Percentiles rank a stretch among this genome's conserved stretches.
Conservation (phyloP, 1,140 invertebrate genomes). For the Teleopsis dalmanni region DNA sequence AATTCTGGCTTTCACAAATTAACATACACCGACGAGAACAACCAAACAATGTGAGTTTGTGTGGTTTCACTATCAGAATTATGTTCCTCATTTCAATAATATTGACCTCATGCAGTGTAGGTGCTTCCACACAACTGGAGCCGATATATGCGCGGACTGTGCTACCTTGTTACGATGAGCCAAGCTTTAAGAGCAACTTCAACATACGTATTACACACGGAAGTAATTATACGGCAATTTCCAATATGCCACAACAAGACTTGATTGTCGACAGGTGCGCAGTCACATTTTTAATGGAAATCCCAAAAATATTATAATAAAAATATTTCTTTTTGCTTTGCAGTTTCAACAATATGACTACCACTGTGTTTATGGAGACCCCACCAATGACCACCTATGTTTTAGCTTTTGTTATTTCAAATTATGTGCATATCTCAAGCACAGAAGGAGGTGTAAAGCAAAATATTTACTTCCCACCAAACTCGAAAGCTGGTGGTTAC, state of each 20-base stretch:
- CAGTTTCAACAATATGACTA: slow-evolving; percentile 21
- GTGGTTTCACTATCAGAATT: too few species aligned
- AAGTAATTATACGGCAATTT: slow-evolving; percentile 47
- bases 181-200: slow-evolving; percentile 68
- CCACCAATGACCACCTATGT: slow-evolving; percentile 69
- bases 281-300: too few species aligned
- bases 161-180: slow-evolving; percentile 89
- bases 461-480: slow-evolving; percentile 54
- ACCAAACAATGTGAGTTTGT: slow-evolving; percentile 29
- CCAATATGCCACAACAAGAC: slow-evolving; percentile 58
- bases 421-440: slow-evolving; percentile 44
- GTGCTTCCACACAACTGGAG: slow-evolving; percentile 73
- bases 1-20: slow-evolving; percentile 57
- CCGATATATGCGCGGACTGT: slow-evolving; percentile 68
- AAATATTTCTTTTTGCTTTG: too few species aligned
- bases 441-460: slow-evolving; percentile 40
- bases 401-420: slow-evolving; percentile 65
- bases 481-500: slow-evolving; percentile 48
- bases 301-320: too few species aligned
- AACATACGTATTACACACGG: slow-evolving; percentile 52
- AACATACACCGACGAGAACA: slow-evolving; percentile 43
- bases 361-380: slow-evolving; percentile 47
- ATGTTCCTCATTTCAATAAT: too few species aligned
- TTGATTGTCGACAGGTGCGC: too few species aligned
- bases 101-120: slow-evolving; percentile 54